These are phyloP conservation scores for Arizona elegans DNA, from an alignment of 2,113 vertebrate species.

Conservation along the genomic window DNA sequence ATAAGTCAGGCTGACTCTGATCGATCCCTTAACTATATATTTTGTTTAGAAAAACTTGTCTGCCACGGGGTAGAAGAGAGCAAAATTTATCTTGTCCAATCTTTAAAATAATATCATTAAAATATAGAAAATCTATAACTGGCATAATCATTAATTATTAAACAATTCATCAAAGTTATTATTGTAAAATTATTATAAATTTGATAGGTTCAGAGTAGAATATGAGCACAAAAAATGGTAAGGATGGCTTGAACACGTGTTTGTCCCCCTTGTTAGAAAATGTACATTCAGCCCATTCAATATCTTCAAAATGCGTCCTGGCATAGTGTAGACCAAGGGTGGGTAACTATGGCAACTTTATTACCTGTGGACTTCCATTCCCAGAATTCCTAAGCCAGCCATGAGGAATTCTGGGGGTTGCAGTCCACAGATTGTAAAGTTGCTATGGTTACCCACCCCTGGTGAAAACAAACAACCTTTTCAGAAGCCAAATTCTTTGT, in stretches of 20 bases:
- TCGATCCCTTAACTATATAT: not conserved
- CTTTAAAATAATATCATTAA: not conserved
- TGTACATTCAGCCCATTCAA: not conserved
- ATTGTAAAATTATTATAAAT: not conserved
- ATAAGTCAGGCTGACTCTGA: not conserved
- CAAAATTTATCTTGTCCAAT: no score
- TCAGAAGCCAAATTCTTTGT: not conserved
- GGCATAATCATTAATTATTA: not conserved
- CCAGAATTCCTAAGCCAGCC: no score
- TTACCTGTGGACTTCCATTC: no score
- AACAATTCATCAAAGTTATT: not conserved
- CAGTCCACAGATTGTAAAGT: not conserved
- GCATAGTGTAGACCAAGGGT: not conserved
- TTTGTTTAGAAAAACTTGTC: not conserved
- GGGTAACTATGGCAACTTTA: no score
- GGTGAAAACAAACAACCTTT: not conserved
- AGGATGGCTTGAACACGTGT: no score
- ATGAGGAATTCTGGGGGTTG: not conserved
- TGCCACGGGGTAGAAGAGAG: not conserved
- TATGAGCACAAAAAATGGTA: not conserved
- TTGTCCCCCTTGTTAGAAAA: not conserved
- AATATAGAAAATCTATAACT: not conserved
- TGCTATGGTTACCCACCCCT: not conserved
- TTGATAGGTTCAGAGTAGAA: no score
- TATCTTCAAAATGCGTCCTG: not conserved